Conservation (phyloP, 2,888 invertebrate genomes). For the Pogonocherus hispidulus region DNA sequence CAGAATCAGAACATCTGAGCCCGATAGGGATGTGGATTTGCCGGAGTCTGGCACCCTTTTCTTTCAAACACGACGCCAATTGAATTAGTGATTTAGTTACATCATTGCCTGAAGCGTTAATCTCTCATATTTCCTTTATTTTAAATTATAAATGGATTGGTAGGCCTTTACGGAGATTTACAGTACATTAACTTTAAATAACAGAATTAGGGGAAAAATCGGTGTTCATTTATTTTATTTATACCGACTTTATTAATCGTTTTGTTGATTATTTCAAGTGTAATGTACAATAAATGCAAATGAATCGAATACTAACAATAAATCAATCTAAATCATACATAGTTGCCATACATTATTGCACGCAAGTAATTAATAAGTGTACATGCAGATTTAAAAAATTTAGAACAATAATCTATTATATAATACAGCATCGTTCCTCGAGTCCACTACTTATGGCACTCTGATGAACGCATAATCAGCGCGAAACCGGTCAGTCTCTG, state of each 20-base stretch:
- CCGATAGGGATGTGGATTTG: constrained; percentile 6
- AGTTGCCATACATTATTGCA: no score
- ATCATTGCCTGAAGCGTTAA: constrained; percentile 48
- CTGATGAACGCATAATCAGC: no score
- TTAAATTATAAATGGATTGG: constrained; percentile 27
- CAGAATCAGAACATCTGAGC: constrained; percentile 48
- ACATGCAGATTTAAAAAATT: no score
- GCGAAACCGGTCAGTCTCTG: no score
- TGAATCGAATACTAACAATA: neutral
- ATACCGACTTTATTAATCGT: constrained; percentile 7
- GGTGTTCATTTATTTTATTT: constrained; percentile 23
- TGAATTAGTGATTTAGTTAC: constrained; percentile 51
- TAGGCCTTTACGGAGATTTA: constrained; percentile 31
- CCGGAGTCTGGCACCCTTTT: constrained; percentile 13
- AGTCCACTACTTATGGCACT: no score
- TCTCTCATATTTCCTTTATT: constrained; percentile 47
- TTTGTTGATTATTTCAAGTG: neutral
- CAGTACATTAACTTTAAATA: constrained; percentile 43
- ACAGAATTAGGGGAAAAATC: constrained; percentile 39
- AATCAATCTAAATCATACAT: neutral
- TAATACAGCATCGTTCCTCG: no score
- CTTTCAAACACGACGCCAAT: constrained; percentile 35
- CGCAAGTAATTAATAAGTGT: no score
- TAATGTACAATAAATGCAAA: neutral
- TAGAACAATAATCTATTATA: no score